Evolutionary conservation across 2,113 vertebrate genomes (phyloP), one percentile per base, ranked within the genome.

Genomic region (Holacanthus passer): DNA sequence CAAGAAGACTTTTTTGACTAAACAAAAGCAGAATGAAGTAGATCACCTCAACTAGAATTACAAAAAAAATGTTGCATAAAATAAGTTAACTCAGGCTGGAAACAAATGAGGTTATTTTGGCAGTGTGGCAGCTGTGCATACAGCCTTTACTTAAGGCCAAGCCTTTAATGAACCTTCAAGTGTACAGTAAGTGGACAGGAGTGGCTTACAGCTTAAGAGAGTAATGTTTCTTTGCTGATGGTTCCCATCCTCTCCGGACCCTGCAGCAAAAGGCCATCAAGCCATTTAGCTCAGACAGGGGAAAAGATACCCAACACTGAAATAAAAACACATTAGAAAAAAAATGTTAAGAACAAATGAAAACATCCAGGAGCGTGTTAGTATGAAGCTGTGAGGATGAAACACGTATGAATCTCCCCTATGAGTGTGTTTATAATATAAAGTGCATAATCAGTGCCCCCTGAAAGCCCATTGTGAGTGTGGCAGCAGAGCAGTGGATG

Each of bases 261-360:
- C 77, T 81, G 68, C 76, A 82, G 68, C 60, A 73, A 86, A 85
- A 87, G 32, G 45, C 82, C 83, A 85, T 79, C 75, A 94, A 94
- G 94, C 95, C 93, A 92, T 96, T 91, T 95, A 93, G 93, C 95
- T 89, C 94, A 29, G 70, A 73, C 17, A 0, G 62, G 47, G 31
- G 45, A 39, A 41, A 60, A 76, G 71, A 79, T 5, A 66, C 94
- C 93, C 94, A 91, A 94, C 95, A 66, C 94, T 56, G 93, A 94
- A 94, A 87, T 93, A 95, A 94, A 96, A 96, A 96, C 95, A 95
- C 94, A 96, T 95, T 89, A 68, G n/a, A n/a, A 93, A 88, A n/a
- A 37, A 87, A 79, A 84, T 62, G 13, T 39, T 35, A 16, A 50
- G 55, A 79, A 64, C 48, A 76, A 62, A 83, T 81, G 89, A 91